phyloP scores from a whole-genome alignment of 2,888 invertebrate genomes.

The Aleiodes testaceus region DNA sequence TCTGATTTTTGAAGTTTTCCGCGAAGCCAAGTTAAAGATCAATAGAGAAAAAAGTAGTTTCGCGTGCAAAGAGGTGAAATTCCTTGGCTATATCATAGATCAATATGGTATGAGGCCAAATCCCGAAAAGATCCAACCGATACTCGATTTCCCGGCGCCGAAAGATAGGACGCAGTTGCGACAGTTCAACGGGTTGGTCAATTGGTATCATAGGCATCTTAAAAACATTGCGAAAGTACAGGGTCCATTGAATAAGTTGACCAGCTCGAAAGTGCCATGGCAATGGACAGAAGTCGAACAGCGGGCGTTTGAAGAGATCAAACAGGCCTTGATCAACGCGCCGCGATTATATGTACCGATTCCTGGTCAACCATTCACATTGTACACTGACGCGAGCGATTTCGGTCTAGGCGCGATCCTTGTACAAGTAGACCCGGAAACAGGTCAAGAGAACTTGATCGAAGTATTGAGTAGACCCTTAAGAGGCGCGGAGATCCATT shows the following conservation, averaged over 20 bases:
- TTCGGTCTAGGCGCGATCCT: slow-evolving; percentile 47
- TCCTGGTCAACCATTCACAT: slow-evolving; percentile 16
- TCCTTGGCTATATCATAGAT: slow-evolving; percentile 43
- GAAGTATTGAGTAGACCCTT: slow-evolving; percentile 46
- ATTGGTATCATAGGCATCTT: slow-evolving; percentile 12
- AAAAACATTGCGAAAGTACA: slow-evolving; percentile 26
- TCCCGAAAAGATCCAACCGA: slow-evolving; percentile 36
- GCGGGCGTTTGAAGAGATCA: background rate
- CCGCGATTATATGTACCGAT: slow-evolving; percentile 30
- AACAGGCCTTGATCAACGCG: slow-evolving; percentile 8
- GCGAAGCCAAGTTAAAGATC: too few species aligned
- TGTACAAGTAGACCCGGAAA: slow-evolving; percentile 38
- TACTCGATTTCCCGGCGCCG: background rate
- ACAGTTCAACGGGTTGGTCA: slow-evolving; percentile 25
- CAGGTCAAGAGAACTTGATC: slow-evolving; percentile 40
- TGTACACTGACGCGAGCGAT: slow-evolving; percentile 40
- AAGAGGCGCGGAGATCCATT: slow-evolving; percentile 36
- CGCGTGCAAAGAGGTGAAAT: too few species aligned
- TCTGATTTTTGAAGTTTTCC: too few species aligned
- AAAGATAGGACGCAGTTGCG: too few species aligned
- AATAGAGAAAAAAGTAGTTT: too few species aligned
- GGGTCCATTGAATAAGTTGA: slow-evolving; percentile 28
- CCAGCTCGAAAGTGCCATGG: slow-evolving; percentile 33
- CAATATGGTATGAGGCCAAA: slow-evolving; percentile 38
- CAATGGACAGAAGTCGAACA: slow-evolving; percentile 29